These are phyloP conservation scores for Diarsia rubi DNA, from an alignment of 2,888 invertebrate species.

Conservation along the genomic window DNA sequence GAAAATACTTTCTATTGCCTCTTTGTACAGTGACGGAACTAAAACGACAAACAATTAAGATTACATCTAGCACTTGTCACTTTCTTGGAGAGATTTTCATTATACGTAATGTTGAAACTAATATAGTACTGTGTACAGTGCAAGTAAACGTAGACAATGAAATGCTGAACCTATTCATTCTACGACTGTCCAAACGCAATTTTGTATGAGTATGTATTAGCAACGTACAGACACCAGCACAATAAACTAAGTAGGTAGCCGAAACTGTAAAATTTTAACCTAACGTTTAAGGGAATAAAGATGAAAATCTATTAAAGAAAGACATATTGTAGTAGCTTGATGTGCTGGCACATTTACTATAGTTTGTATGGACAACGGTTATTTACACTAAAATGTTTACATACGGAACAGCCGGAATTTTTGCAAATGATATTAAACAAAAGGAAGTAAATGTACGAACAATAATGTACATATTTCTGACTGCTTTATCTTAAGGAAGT, in stretches of 20 bases:
- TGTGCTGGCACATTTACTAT: background rate
- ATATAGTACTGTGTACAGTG: background rate
- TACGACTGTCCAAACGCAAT: background rate
- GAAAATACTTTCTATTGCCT: conserved; percentile 10
- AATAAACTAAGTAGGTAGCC: no score
- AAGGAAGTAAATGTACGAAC: conserved; percentile 17
- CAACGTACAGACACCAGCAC: no score
- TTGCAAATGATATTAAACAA: conserved; percentile 27
- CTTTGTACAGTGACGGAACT: background rate
- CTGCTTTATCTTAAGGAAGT: conserved; percentile 3
- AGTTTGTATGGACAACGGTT: conserved; percentile 8
- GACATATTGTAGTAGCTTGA: no score
- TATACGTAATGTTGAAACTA: background rate
- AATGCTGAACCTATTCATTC: background rate
- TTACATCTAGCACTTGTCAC: background rate
- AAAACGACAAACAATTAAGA: background rate
- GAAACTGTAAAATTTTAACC: no score
- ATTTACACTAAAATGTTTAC: conserved; percentile 21
- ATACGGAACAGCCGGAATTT: background rate
- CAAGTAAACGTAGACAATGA: background rate
- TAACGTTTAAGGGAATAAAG: no score
- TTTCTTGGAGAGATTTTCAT: background rate
- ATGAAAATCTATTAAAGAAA: no score
- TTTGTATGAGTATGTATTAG: background rate
- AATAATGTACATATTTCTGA: conserved; percentile 1